Evolutionary conservation across 1,140 invertebrate species (phyloP).

Genomic region (Colletes gigas): DNA sequence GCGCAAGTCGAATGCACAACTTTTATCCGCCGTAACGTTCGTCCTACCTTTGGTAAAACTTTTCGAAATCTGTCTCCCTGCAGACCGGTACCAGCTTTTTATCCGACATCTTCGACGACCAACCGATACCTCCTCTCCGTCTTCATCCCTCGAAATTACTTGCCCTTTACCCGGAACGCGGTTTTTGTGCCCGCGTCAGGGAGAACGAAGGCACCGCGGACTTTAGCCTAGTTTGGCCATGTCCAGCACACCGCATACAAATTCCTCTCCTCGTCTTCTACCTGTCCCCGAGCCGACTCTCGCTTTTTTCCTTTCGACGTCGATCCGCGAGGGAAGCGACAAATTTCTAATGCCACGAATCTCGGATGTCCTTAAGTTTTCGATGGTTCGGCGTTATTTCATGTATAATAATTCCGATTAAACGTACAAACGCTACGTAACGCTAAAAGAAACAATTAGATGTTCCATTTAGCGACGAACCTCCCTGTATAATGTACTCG

Average conservation of each 20-base stretch:
- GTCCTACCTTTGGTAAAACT: not conserved
- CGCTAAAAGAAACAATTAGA: too few relatives aligned
- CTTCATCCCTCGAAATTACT: conserved; percentile 33
- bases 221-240: conserved; percentile 68
- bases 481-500: not conserved
- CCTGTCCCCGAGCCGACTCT: conserved; percentile 11
- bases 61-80: not conserved
- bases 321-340: not conserved
- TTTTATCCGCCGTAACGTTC: too few relatives aligned
- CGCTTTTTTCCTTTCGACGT: conserved; percentile 4
- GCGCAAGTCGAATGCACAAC: not conserved
- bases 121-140: not conserved
- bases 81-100: not conserved
- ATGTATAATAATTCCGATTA: too few relatives aligned
- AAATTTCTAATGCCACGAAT: not conserved
- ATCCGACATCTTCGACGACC: not conserved
- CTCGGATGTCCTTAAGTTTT: too few relatives aligned
- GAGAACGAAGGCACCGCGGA: conserved; percentile 62
- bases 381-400: too few relatives aligned
- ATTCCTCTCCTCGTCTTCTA: conserved; percentile 43
- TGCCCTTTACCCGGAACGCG: conserved; percentile 44
- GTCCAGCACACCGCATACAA: conserved; percentile 60
- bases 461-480: too few relatives aligned
- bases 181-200: conserved; percentile 57
- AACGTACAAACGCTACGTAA: too few relatives aligned